Percentiles rank a stretch among this genome's conserved stretches.
These are phyloP conservation scores for Caenorhabditis macrosperma DNA, from an alignment of 2,888 invertebrate species.

Conservation along the genomic window DNA sequence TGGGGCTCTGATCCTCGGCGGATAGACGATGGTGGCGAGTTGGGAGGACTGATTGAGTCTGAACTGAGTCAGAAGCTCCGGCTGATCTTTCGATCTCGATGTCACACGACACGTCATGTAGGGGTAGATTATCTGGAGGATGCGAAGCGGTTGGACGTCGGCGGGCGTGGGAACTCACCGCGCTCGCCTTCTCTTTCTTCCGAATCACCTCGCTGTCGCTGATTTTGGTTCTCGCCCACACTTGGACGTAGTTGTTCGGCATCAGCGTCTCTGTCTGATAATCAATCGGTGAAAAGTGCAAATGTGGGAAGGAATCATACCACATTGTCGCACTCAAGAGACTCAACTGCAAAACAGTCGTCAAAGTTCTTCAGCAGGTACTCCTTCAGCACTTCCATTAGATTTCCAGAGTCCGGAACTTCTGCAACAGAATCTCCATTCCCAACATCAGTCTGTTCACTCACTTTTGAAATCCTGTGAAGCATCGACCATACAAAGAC, in stretches of 20 bases:
- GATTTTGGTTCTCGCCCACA: conserved; percentile 53
- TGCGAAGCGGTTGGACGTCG: background rate
- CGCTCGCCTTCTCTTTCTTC: conserved; percentile 30
- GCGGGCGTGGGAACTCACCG: background rate
- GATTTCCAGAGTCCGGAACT: conserved; percentile 7
- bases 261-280: conserved; percentile 52
- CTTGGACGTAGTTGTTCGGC: conserved; percentile 56
- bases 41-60: conserved; percentile 28
- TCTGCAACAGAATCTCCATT: conserved; percentile 16
- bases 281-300: background rate
- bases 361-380: conserved; percentile 13
- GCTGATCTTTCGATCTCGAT: background rate
- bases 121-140: conserved; percentile 33
- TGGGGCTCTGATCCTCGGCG: conserved; percentile 13
- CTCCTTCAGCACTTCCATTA: background rate
- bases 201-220: conserved; percentile 38
- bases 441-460: background rate
- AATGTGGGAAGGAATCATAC: background rate
- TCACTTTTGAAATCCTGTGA: conserved; percentile 42
- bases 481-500: conserved; percentile 63
- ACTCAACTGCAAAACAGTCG: conserved; percentile 16
- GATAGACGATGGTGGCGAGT: conserved; percentile 33
- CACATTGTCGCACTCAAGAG: conserved; percentile 31
- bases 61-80: conserved; percentile 24
- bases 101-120: conserved; percentile 22